Evolutionary conservation across 2,888 invertebrate genomes (phyloP), one percentile per base, ranked within the genome.

Genomic region (Prenolepis imparis): DNA sequence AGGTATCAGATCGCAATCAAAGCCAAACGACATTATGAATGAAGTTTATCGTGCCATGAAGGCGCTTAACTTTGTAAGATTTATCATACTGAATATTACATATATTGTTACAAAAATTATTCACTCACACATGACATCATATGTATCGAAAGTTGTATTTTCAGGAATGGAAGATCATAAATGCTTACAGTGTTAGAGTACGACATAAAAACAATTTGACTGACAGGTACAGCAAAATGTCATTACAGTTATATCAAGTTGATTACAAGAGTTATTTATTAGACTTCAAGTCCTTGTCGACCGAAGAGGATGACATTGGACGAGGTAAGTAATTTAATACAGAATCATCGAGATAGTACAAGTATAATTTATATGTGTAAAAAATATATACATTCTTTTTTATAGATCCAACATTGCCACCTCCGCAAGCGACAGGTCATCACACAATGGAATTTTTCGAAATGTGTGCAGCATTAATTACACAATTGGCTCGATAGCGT

Each of bases 381-480:
- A 73, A 9, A 36, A 39, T 36, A 11, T 41, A 36, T 41, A 28
- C 36, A 48, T 83, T 24, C 28, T 83, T 86, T 64, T 28, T 28
- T 28, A 28, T 87, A 95, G 95, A 95, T 91, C 91, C 93, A 44
- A 87, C 91, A 78, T 86, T 92, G 83, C 92, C 93, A 48, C 93
- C 95, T 48, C 91, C 95, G 68, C 89, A 94, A 86, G 86, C 94
- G 88, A 92, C 95, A 66, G 98, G 98, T 0, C 99, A 99, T 94
- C 99, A 99, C 95, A 99, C 99, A 1, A 99, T 99, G 98, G 99
- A 99, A 95, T 99, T 99, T 96, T 99, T 99, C 94, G 99, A 99
- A 96, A 99, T 99, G 99, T 99, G 99, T 95, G 99, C 99, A 28
- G 98, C 98, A 3, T 96, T 99, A 66, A 99, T 99, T 91, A 99